Evolutionary conservation across 2,113 vertebrate genomes (phyloP).

Genomic region (Lepisosteus osseus): DNA sequence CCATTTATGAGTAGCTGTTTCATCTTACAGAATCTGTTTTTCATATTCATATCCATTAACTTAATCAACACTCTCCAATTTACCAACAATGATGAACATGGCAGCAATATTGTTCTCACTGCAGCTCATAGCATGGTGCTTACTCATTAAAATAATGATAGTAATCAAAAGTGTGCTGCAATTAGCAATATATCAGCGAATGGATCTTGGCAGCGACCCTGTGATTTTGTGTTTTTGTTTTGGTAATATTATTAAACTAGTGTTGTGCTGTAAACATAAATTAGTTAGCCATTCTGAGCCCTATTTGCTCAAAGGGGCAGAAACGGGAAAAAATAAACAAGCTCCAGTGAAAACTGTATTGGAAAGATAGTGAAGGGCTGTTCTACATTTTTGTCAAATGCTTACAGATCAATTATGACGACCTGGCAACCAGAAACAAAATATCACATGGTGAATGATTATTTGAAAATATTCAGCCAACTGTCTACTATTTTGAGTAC

Average conservation of each 20-base stretch:
- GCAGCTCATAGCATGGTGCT: neutral
- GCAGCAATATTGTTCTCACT: slow-evolving; percentile 43
- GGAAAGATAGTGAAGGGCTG: neutral
- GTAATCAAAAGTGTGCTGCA: slow-evolving; percentile 20
- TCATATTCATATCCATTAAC: slow-evolving; percentile 65
- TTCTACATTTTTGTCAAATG: neutral
- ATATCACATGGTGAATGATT: neutral
- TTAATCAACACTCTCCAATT: slow-evolving; percentile 66
- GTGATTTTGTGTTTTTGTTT: neutral
- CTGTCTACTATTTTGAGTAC: neutral
- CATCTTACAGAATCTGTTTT: slow-evolving; percentile 47
- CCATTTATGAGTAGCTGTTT: slow-evolving; percentile 44
- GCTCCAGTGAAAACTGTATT: too few species aligned
- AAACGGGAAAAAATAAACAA: neutral
- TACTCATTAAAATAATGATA: slow-evolving; percentile 24
- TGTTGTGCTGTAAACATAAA: neutral
- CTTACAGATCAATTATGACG: neutral
- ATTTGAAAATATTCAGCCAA: neutral
- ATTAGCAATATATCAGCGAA: slow-evolving; percentile 17
- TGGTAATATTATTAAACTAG: neutral
- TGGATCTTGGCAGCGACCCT: neutral
- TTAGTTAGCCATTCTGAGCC: neutral
- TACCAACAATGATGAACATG: slow-evolving; percentile 43
- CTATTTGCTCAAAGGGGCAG: neutral
- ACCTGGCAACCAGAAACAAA: neutral